A percentile compares a stretch with the other conserved stretches of the same genome.
These are phyloP conservation scores for Eupsilia transversa DNA, from an alignment of 2,888 invertebrate species.

Conservation along the genomic window DNA sequence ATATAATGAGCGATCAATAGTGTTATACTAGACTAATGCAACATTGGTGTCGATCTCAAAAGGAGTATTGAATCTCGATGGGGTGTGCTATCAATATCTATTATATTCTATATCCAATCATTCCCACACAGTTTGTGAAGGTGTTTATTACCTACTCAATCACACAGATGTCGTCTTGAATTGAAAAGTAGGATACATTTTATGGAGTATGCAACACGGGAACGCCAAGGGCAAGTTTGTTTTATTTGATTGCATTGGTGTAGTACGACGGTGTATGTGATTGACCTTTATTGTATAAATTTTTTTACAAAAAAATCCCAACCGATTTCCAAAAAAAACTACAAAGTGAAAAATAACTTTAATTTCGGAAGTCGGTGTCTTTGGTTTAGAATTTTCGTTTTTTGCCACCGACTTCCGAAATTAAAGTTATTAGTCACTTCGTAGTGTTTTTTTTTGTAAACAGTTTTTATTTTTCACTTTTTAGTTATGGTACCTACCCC, in stretches of 20 bases:
- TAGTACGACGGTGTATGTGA: not conserved
- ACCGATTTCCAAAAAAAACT: too few relatives aligned
- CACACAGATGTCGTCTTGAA: not conserved
- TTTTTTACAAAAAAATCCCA: too few relatives aligned
- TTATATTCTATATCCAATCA: not conserved
- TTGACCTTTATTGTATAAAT: not conserved
- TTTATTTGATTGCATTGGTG: not conserved
- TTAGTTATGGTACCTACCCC: too few relatives aligned
- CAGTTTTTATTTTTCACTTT: too few relatives aligned
- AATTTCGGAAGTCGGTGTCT: too few relatives aligned
- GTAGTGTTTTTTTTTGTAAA: too few relatives aligned
- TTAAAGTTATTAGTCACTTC: too few relatives aligned
- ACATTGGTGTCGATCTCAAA: conserved; percentile 12
- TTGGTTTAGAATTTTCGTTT: too few relatives aligned
- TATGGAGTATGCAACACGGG: not conserved
- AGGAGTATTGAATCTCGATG: not conserved
- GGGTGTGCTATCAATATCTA: not conserved
- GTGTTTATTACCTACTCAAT: not conserved
- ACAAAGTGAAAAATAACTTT: too few relatives aligned
- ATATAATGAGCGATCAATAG: not conserved
- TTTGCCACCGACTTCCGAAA: too few relatives aligned
- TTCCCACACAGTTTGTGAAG: not conserved
- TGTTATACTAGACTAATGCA: not conserved
- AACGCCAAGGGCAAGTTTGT: not conserved
- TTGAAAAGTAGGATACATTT: not conserved